Percentiles rank a stretch among this genome's conserved stretches.
These are phyloP conservation scores for Cantharis flavilabris DNA, from an alignment of 2,888 invertebrate genomes.

Conservation along the genomic window DNA sequence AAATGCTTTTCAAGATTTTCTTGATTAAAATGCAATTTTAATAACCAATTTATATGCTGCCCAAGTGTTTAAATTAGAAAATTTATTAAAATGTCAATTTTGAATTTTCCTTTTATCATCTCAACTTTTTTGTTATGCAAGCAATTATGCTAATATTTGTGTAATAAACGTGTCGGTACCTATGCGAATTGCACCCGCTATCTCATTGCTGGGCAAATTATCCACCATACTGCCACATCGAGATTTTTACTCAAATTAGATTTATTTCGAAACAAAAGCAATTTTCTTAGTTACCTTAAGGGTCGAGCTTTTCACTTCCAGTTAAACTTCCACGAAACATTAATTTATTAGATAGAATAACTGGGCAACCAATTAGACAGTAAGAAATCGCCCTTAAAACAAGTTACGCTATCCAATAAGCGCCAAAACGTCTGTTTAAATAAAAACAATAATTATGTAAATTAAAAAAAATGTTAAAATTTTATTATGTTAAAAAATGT, in stretches of 20 bases:
- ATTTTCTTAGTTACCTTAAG: too few species aligned
- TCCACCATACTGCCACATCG: neutral
- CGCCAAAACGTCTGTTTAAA: too few species aligned
- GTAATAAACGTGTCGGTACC: neutral
- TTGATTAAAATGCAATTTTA: neutral
- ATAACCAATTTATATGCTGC: slow-evolving; percentile 1
- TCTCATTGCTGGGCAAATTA: too few species aligned
- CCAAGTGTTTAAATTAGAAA: neutral
- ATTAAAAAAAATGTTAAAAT: too few species aligned
- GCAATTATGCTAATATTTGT: neutral
- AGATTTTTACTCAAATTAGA: neutral
- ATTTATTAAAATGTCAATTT: slow-evolving; percentile 2
- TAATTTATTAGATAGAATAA: too few species aligned
- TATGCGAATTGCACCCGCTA: neutral
- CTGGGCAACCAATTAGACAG: too few species aligned
- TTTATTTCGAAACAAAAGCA: neutral
- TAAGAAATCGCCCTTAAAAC: too few species aligned
- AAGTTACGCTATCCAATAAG: too few species aligned
- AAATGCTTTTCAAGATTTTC: neutral
- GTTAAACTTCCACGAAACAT: too few species aligned
- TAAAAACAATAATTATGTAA: too few species aligned
- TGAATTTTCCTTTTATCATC: neutral
- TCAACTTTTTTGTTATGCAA: neutral
- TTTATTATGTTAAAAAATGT: too few species aligned
- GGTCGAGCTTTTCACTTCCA: too few species aligned